Base-by-base conservation (phyloP, 2,888 invertebrate species). In the Dynastes grantii region DNA sequence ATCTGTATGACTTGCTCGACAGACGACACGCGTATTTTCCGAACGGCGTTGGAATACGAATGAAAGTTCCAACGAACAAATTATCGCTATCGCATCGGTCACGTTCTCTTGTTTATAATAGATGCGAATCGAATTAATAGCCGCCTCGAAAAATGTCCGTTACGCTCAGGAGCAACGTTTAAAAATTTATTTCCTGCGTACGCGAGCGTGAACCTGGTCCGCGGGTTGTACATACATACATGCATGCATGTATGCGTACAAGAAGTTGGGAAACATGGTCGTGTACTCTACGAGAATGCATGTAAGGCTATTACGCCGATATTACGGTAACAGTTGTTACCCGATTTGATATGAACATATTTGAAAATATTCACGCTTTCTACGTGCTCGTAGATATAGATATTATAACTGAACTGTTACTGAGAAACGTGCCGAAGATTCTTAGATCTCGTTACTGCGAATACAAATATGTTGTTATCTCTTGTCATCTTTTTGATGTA, bases 151-250 rank as follows among this genome's bases (percentile, higher is more conserved):
- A 75, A 75, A 61, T 61, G 40, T 45, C 61, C 61, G 73, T 75
- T 75, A 75, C 73, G 73, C 73, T 75, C 61, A 63, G 40, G 61
- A 61, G 45, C 8, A 61, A 75, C 61, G 61, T 61, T 75, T 40
- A 75, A 75, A 75, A 75, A 75, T 75, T 61, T 45, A 63, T 63
- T 75, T 75, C 73, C 61, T 75, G 73, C 73, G 61, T 58, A 51
- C 29, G 49, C 68, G 29, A 68, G 51, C 68, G 51, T 61, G 22
- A 75, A 13, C 68, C 51, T 22, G 49, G 51, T 68, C 49, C 51
- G 51, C 51, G 29, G 37, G 3, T 32, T 29, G 13, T 32, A 53
- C 22, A 2, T 61, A 29, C 61, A 61, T 27, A 13, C 29, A 63
- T 63, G 32, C 32, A 32, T n/a, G 32, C 2, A 55, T n/a, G 55